These are phyloP conservation scores for Troides helena DNA, from an alignment of 2,888 invertebrate genomes.

Conservation along the genomic window DNA sequence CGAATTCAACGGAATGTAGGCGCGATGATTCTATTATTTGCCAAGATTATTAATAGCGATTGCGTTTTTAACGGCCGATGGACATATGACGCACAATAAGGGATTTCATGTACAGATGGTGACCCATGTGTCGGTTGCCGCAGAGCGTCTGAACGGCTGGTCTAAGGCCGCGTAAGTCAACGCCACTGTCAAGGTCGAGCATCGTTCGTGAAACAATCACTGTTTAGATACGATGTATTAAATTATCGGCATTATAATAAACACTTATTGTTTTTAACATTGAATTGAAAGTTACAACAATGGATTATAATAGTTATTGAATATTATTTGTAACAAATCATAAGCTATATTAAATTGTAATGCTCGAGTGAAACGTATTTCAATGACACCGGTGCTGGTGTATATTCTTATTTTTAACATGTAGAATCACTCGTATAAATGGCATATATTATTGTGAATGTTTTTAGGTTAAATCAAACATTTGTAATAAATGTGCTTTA, in stretches of 20 bases:
- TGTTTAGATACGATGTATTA: slow-evolving; percentile 48
- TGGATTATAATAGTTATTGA: background rate
- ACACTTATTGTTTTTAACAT: slow-evolving; percentile 15
- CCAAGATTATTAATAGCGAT: slow-evolving; percentile 23
- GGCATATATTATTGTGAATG: no score
- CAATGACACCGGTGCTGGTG: background rate
- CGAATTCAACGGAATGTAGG: slow-evolving; percentile 2
- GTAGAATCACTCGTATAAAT: background rate
- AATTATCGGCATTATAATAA: background rate
- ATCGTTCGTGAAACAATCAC: slow-evolving; percentile 52
- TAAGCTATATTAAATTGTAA: background rate
- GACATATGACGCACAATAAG: slow-evolving; percentile 10
- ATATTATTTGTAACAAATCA: background rate
- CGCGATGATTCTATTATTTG: slow-evolving; percentile 8
- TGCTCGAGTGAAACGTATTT: background rate
- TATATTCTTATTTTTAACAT: background rate
- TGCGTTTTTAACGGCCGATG: slow-evolving; percentile 2
- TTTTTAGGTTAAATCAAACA: no score
- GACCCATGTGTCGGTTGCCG: slow-evolving; percentile 15
- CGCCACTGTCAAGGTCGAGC: slow-evolving; percentile 71
- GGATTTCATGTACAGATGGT: slow-evolving; percentile 26
- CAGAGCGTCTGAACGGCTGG: slow-evolving; percentile 55
- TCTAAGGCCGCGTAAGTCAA: slow-evolving; percentile 68
- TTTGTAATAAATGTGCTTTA: no score
- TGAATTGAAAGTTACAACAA: background rate